Base-by-base conservation (phyloP, 2,888 invertebrate genomes). In the Polydrusus tereticollis region DNA sequence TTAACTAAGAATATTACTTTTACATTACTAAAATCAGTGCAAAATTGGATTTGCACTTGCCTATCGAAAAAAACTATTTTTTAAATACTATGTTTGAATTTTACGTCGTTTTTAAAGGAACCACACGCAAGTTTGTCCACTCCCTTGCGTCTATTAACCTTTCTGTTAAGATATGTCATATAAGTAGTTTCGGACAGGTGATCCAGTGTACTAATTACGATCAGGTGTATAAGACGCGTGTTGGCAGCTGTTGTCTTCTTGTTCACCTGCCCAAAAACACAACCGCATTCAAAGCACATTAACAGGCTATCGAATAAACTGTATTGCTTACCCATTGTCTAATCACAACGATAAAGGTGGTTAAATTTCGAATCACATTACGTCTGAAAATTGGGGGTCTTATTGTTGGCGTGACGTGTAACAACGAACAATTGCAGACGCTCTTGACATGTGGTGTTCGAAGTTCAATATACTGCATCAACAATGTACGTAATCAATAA, bases 171-270 rank as follows among this genome's bases (percentile, higher is more conserved):
- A 57, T 63, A 63, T 69, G 63, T 69, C 63, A 79, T 81, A 81
- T 79, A 80, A 78, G 81, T 78, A 79, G 73, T 52, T 60, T 52
- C 67, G 79, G 82, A 83, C 84, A 84, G 84, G 83, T 84, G 84
- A 83, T 80, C 75, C 77, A 75, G 78, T 79, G 80, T 79, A 81
- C 83, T 84, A 84, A 84, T 84, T 84, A 83, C 79, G 78, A 78
- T 83, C 84, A 84, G 84, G 84, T 84, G 84, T 83, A 81, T 75
- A 78, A 80, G 82, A 80, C 84, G 83, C 84, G 85, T 84, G 84
- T 82, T 82, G 80, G 83, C 84, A 85, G 84, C 82, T 85, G 85
- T 72, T 58, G 57, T 69, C 72, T 47, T 69, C 72, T 74, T 75
- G 78, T 81, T 81, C 83, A 83, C 84, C 83, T 83, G 83, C 82